phyloP scores from a whole-genome alignment of 2,113 vertebrate genomes.

The Cisticola juncidis region DNA sequence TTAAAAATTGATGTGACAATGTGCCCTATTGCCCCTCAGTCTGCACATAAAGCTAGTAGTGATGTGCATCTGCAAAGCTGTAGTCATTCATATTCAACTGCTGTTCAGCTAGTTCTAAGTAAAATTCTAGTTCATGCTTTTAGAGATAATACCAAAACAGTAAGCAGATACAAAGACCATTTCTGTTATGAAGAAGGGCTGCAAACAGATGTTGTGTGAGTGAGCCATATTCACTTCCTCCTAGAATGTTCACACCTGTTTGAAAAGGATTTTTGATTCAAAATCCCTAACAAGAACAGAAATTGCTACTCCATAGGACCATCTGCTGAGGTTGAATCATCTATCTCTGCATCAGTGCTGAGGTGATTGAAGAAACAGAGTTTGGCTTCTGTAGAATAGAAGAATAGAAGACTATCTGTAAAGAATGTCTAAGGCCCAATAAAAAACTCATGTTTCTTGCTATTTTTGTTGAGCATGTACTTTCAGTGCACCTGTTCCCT shows the following conservation, averaged over 20 bases:
- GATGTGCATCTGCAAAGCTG: not conserved
- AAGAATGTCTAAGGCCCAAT: not conserved
- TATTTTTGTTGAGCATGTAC: not conserved
- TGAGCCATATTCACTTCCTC: not conserved
- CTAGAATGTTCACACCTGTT: not conserved
- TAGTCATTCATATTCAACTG: not conserved
- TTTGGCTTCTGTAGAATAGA: not conserved
- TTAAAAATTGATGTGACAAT: constrained; percentile 61
- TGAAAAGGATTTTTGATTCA: not conserved
- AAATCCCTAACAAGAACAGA: not conserved
- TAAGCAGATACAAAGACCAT: not conserved
- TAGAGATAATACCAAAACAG: not conserved
- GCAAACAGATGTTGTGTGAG: not conserved
- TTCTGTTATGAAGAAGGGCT: not conserved
- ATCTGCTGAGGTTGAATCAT: not conserved
- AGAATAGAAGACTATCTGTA: not conserved
- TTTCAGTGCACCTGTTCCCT: not conserved
- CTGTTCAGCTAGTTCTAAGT: not conserved
- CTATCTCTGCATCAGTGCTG: not conserved
- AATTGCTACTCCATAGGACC: not conserved
- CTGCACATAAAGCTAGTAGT: not conserved
- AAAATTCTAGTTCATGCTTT: not conserved
- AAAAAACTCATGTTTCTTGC: not conserved
- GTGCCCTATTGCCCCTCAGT: constrained; percentile 12
- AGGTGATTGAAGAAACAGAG: not conserved